Evolutionary conservation across 1,140 invertebrate genomes (phyloP).

Genomic region (Papilio aristodemus): DNA sequence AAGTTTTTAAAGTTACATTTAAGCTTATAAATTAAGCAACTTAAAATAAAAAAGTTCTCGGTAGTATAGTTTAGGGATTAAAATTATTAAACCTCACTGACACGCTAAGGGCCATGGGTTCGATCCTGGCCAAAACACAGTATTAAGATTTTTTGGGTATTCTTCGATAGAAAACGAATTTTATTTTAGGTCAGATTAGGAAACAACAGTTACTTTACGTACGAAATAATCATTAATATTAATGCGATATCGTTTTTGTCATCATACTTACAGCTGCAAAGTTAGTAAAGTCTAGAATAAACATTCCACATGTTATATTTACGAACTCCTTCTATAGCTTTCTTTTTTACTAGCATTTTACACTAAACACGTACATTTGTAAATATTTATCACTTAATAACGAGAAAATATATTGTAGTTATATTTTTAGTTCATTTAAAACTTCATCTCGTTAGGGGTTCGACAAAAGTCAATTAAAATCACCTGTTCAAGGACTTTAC

Average conservation of each 20-base stretch:
- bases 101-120: too few relatives aligned
- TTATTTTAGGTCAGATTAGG: background rate
- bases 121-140: too few relatives aligned
- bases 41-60: background rate
- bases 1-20: too few relatives aligned
- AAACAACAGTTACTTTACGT: too few relatives aligned
- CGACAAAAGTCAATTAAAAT: constrained; percentile 52
- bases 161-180: background rate
- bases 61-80: too few relatives aligned
- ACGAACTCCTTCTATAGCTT: constrained; percentile 10
- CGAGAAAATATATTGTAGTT: constrained; percentile 12
- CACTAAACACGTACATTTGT: constrained; percentile 13
- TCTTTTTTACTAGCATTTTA: constrained; percentile 9
- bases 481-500: constrained; percentile 52
- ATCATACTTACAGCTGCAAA: background rate
- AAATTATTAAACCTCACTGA: too few relatives aligned
- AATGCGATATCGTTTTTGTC: background rate
- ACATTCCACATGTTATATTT: background rate
- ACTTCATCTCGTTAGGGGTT: constrained; percentile 21
- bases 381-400: constrained; percentile 38
- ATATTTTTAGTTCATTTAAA: constrained; percentile 25
- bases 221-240: background rate
- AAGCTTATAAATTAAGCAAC: too few relatives aligned
- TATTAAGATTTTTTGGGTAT: background rate
- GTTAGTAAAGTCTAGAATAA: constrained; percentile 1